Evolutionary conservation across 2,113 vertebrate genomes (phyloP).

Genomic region (Salvator merianae): DNA sequence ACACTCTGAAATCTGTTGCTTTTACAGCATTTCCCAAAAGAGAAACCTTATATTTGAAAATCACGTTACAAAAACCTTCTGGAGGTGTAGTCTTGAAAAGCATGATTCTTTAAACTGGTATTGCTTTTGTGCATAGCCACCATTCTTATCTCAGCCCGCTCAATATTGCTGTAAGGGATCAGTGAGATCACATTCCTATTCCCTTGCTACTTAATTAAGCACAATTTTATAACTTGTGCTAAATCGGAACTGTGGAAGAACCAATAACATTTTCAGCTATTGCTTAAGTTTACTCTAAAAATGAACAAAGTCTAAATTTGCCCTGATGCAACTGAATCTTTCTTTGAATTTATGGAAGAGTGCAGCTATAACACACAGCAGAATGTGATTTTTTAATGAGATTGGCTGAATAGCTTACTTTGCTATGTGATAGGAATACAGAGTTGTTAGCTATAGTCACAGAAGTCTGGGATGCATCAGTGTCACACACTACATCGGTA

Average conservation of each 20-base stretch:
- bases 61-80: background rate
- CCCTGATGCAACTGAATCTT: background rate
- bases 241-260: background rate
- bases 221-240: background rate
- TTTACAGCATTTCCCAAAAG: background rate
- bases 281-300: background rate
- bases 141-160: background rate
- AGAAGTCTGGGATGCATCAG: background rate
- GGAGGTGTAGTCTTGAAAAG: background rate
- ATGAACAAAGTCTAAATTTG: background rate
- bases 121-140: background rate
- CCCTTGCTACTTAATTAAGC: background rate
- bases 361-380: background rate
- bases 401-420: background rate
- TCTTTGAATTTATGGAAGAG: background rate
- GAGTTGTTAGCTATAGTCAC: slow-evolving; percentile 5
- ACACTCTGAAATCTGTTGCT: background rate
- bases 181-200: background rate
- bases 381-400: background rate
- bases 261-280: background rate
- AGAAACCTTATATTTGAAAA: background rate
- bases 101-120: background rate
- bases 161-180: background rate
- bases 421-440: background rate
- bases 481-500: background rate